Base-by-base conservation (phyloP, 2,113 vertebrate species). In the Brachionichthys hirsutus region DNA sequence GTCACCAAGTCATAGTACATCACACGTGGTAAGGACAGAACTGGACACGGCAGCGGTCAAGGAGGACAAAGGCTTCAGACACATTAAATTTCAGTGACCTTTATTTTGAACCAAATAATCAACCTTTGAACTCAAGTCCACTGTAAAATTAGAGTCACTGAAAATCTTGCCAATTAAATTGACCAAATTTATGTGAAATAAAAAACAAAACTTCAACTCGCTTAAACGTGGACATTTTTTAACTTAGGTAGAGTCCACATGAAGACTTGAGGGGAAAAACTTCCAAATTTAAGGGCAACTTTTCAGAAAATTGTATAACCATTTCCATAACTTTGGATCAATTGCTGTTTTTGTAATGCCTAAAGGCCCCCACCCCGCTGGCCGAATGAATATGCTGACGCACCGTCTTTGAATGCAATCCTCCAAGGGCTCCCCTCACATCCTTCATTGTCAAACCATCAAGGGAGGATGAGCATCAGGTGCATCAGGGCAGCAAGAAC, bases 81-180 rank as follows among this genome's bases (percentile, higher is more conserved):
- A 20, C 45, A 54, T 14, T 77, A 87, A 87, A 88, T 88, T 91
- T 87, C 90, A 92, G 91, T 90, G 91, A 92, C 89, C 85, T 92
- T 92, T 92, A 92, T 92, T 90, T 75, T 60, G 35, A 91, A 89
- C 64, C 64, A 79, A 85, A 86, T 87, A 59, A 77, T 67, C 56
- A 78, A 82, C 12, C 16, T 54, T 70, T 73, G n/a, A 83, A 82
- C 78, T 78, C 14, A 85, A 60, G 45, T 78, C 49, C 59, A 51
- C 18, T 70, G 61, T 84, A 80, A 87, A 88, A 84, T 64, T 57
- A 71, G 87, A 88, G 34, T 77, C 89, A 92, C 91, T 90, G 91
- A 89, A 82, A 84, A 80, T 62, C 18, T 46, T 68, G 82, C 89
- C 89, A 92, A 90, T 88, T 80, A 50, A 64, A 50, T 69, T 54